phyloP scores from a whole-genome alignment of 2,797 vertebrate genomes.

The Leptoclinus maculatus region DNA sequence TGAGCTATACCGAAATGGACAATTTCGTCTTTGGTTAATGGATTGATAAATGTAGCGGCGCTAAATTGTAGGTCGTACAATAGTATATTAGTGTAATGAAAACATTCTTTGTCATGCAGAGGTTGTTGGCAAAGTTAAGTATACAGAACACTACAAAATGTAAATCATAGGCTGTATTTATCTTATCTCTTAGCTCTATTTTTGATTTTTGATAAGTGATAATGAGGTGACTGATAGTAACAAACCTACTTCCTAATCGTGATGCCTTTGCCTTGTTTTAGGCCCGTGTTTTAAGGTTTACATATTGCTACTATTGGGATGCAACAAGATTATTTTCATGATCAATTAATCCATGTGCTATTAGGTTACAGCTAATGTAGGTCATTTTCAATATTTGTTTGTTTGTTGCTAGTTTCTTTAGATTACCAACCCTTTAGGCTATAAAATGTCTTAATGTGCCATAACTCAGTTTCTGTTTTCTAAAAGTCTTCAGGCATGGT shows the following conservation, averaged over 20 bases:
- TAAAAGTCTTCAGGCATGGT: conserved; percentile 14
- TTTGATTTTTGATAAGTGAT: background rate
- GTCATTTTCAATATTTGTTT: background rate
- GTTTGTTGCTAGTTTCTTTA: too few relatives aligned
- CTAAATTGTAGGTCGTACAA: background rate
- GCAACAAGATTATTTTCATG: background rate
- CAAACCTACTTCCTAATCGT: background rate
- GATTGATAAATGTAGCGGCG: conserved; percentile 23
- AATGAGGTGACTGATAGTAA: background rate
- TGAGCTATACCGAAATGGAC: conserved; percentile 16
- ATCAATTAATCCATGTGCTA: background rate
- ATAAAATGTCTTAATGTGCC: background rate
- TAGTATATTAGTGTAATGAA: conserved; percentile 23
- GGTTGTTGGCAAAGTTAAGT: conserved; percentile 2
- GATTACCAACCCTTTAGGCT: too few relatives aligned
- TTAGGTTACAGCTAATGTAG: background rate
- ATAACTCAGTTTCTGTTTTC: conserved; percentile 19
- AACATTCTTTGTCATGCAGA: background rate
- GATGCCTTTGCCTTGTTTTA: background rate
- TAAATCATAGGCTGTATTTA: background rate
- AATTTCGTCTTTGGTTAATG: conserved; percentile 2
- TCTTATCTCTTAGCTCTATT: background rate
- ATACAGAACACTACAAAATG: background rate
- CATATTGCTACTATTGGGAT: background rate
- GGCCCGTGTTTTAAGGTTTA: background rate